Evolutionary conservation across 2,113 vertebrate genomes (phyloP).

Genomic region (Egretta garzetta): DNA sequence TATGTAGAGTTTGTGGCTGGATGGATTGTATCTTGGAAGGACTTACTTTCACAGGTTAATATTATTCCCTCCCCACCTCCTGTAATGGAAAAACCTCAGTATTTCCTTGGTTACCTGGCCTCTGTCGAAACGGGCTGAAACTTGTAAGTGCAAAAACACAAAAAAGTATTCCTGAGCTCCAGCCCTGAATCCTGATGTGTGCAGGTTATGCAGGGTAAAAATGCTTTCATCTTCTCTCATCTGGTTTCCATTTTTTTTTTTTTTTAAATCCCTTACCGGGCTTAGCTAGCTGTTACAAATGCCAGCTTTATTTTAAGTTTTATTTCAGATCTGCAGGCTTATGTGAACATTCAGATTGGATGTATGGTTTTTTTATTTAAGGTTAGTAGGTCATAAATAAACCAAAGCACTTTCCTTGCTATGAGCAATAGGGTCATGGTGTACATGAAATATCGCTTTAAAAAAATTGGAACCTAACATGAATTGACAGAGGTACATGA

Average conservation of each 20-base stretch:
- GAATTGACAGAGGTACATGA: slow-evolving; percentile 83
- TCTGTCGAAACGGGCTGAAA: background rate
- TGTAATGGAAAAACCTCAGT: background rate
- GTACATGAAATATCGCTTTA: slow-evolving; percentile 61
- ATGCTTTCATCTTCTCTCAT: slow-evolving; percentile 48
- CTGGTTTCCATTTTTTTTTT: slow-evolving; percentile 27
- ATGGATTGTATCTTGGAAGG: background rate
- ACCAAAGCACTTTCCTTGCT: slow-evolving; percentile 74
- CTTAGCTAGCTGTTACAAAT: slow-evolving; percentile 29
- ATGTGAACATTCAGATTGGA: slow-evolving; percentile 42
- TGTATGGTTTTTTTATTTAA: slow-evolving; percentile 39
- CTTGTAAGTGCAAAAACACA: background rate
- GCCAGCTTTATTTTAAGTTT: slow-evolving; percentile 64
- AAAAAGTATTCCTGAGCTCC: background rate
- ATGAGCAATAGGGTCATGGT: slow-evolving; percentile 66
- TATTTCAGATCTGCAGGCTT: slow-evolving; percentile 44
- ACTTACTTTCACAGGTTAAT: background rate
- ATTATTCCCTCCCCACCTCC: background rate
- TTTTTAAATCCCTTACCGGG: background rate
- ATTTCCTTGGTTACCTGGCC: background rate
- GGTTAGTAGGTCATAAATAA: slow-evolving; percentile 81
- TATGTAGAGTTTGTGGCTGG: background rate
- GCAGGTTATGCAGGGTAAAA: slow-evolving; percentile 49
- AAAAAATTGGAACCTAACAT: slow-evolving; percentile 65
- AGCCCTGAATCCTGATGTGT: background rate